These are phyloP conservation scores for Cephus pulcher DNA, from an alignment of 2,888 invertebrate genomes.

Conservation along the genomic window DNA sequence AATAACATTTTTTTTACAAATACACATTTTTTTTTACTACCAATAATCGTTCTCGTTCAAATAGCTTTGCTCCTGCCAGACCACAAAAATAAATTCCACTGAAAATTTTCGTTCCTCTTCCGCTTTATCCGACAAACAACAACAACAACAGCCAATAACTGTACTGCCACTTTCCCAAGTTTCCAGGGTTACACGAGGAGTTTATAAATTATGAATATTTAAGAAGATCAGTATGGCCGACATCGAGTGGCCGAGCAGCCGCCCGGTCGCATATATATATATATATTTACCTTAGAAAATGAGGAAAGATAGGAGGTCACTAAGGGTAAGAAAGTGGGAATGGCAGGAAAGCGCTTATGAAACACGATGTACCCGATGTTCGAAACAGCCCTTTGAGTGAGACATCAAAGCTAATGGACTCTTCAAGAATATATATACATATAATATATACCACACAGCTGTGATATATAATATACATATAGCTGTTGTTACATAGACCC, in stretches of 20 bases:
- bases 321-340: slow-evolving; percentile 42
- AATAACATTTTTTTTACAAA: no score
- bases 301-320: slow-evolving; percentile 30
- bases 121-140: background rate
- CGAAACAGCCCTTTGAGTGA: slow-evolving; percentile 61
- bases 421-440: background rate
- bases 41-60: no score
- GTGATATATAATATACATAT: background rate
- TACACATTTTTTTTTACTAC: no score
- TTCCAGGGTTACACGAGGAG: slow-evolving; percentile 28
- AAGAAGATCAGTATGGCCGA: slow-evolving; percentile 26
- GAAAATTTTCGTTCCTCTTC: background rate
- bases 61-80: background rate
- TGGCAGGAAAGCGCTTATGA: slow-evolving; percentile 52
- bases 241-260: background rate
- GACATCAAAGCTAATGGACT: slow-evolving; percentile 63
- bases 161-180: background rate
- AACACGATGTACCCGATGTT: slow-evolving; percentile 57
- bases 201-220: slow-evolving; percentile 60
- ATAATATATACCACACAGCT: background rate
- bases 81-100: background rate
- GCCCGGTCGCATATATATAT: background rate
- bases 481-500: background rate
- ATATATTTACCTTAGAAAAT: slow-evolving; percentile 44
- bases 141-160: background rate